Percentiles rank a stretch among this genome's conserved stretches.
phyloP scores from a whole-genome alignment of 2,888 invertebrate species.

The Diarsia brunnea region DNA sequence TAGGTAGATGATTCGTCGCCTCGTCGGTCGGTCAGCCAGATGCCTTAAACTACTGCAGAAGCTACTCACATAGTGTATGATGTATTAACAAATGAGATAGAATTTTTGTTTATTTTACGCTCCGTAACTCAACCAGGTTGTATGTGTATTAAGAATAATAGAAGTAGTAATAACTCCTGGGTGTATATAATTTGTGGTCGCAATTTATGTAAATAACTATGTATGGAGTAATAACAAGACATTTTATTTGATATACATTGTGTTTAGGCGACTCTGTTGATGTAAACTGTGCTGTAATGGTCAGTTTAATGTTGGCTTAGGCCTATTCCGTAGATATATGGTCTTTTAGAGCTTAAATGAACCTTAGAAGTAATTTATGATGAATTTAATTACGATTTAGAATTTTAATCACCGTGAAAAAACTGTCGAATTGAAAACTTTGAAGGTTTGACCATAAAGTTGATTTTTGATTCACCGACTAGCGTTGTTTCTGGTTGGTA shows the following conservation, averaged over 20 bases:
- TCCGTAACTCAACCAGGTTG: slow-evolving; percentile 68
- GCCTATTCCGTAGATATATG: slow-evolving; percentile 15
- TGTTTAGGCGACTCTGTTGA: slow-evolving; percentile 17
- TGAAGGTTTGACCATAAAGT: background rate
- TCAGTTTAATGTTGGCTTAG: background rate
- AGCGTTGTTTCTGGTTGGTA: background rate
- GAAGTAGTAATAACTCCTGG: slow-evolving; percentile 54
- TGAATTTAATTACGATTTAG: background rate
- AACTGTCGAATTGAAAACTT: background rate
- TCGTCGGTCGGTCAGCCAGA: too few relatives aligned
- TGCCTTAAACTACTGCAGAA: slow-evolving; percentile 33
- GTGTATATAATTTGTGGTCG: slow-evolving; percentile 67
- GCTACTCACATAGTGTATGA: slow-evolving; percentile 17
- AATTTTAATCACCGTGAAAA: background rate
- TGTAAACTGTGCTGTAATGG: slow-evolving; percentile 24
- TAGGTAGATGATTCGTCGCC: background rate
- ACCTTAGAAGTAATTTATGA: slow-evolving; percentile 6
- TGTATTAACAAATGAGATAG: slow-evolving; percentile 70
- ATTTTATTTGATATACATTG: slow-evolving; percentile 60
- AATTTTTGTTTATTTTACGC: slow-evolving; percentile 78
- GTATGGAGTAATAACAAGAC: slow-evolving; percentile 61
- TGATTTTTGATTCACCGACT: background rate
- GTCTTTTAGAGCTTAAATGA: slow-evolving; percentile 17
- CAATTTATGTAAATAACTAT: slow-evolving; percentile 67
- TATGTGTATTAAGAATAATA: slow-evolving; percentile 69